These are phyloP conservation scores for Monopterus albus DNA, from an alignment of 2,113 vertebrate species.

Conservation along the genomic window DNA sequence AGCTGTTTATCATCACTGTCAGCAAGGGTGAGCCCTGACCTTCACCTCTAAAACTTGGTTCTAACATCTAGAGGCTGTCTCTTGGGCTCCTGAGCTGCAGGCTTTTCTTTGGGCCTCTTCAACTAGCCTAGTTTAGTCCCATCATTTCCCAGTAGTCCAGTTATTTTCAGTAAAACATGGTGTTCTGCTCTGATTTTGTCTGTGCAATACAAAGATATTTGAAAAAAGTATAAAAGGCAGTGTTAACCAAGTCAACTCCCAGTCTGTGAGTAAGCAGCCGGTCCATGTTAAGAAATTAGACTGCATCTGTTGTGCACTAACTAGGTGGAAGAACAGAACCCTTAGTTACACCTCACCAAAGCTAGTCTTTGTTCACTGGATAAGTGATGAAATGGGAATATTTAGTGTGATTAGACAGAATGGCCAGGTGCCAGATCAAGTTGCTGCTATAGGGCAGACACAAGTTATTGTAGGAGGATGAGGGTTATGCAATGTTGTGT, in stretches of 20 bases:
- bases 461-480: constrained; percentile 16
- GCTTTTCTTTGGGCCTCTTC: constrained; percentile 48
- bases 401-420: constrained; percentile 53
- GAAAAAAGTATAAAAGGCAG: constrained; percentile 21
- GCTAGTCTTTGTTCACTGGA: constrained; percentile 56
- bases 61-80: constrained; percentile 27
- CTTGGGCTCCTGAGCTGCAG: constrained; percentile 18
- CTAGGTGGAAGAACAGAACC: neutral
- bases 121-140: constrained; percentile 69
- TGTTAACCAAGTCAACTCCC: constrained; percentile 5
- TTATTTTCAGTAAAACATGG: constrained; percentile 68
- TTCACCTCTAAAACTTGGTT: constrained; percentile 29
- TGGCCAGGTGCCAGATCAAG: constrained; percentile 28
- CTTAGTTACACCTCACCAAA: constrained; percentile 32
- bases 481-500: constrained; percentile 36
- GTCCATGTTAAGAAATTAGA: constrained; percentile 3
- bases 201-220: constrained; percentile 17
- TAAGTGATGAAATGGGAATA: constrained; percentile 61
- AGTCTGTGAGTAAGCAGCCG: constrained; percentile 15
- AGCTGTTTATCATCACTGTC: constrained; percentile 32
- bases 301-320: neutral
- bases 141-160: constrained; percentile 56
- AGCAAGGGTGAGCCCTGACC: constrained; percentile 16
- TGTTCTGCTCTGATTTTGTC: constrained; percentile 62
- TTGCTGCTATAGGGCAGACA: constrained; percentile 33